phyloP scores from a whole-genome alignment of 2,113 vertebrate genomes.

The Takifugu flavidus region DNA sequence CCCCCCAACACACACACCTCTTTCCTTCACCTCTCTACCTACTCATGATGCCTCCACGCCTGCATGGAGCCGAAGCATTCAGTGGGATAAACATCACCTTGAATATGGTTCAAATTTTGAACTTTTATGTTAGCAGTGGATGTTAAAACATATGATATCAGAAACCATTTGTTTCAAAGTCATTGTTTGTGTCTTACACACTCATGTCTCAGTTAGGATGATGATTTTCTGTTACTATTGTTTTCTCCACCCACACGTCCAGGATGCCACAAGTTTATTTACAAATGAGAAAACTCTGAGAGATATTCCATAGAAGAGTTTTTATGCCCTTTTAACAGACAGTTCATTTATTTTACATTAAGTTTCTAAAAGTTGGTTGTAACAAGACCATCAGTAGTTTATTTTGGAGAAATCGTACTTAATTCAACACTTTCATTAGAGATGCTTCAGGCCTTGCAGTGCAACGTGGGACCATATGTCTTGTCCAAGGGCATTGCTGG shows the following conservation, averaged over 20 bases:
- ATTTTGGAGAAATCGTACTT: slow-evolving; percentile 10
- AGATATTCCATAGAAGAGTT: too few species aligned
- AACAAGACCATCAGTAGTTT: too few species aligned
- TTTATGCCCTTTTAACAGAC: too few species aligned
- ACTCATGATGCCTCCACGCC: neutral
- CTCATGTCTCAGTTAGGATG: neutral
- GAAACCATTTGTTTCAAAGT: neutral
- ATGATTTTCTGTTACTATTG: neutral
- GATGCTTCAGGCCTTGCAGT: slow-evolving; percentile 53
- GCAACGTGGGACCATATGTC: slow-evolving; percentile 56
- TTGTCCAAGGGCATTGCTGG: slow-evolving; percentile 66
- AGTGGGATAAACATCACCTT: too few species aligned
- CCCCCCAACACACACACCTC: neutral
- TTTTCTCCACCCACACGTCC: slow-evolving; percentile 2
- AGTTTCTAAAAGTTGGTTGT: too few species aligned
- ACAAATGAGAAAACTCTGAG: too few species aligned
- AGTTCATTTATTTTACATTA: neutral
- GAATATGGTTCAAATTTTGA: too few species aligned
- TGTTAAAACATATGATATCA: neutral
- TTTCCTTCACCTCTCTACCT: neutral
- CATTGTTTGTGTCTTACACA: neutral
- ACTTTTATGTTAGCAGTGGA: too few species aligned
- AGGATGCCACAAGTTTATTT: neutral
- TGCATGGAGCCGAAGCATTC: too few species aligned
- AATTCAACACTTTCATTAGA: slow-evolving; percentile 59